phyloP scores from a whole-genome alignment of 1,140 invertebrate genomes.

The Diorhabda elongata region DNA sequence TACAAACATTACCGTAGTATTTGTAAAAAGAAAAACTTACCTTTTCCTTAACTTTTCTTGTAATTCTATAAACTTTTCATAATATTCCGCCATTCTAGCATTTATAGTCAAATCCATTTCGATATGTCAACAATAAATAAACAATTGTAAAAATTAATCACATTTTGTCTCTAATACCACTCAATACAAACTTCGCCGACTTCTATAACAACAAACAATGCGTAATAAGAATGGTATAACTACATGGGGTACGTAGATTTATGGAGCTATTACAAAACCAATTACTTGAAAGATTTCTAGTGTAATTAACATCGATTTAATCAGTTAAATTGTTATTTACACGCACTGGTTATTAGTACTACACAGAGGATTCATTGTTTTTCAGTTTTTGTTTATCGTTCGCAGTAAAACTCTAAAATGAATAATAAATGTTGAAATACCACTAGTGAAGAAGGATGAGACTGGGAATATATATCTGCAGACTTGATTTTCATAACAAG shows the following conservation, averaged over 20 bases:
- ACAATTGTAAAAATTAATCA: background rate
- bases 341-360: background rate
- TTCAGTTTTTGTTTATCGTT: no score
- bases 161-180: background rate
- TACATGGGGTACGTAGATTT: background rate
- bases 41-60: slow-evolving; percentile 44
- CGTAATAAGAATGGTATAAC: background rate
- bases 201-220: background rate
- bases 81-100: slow-evolving; percentile 37
- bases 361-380: no score
- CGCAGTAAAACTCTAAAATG: no score
- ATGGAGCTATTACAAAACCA: background rate
- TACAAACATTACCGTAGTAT: slow-evolving; percentile 36
- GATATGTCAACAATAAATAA: background rate
- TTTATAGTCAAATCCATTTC: background rate
- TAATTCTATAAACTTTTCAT: slow-evolving; percentile 41
- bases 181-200: background rate
- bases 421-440: no score
- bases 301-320: background rate
- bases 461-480: background rate
- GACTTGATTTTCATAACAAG: slow-evolving; percentile 6
- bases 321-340: background rate
- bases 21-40: slow-evolving; percentile 25
- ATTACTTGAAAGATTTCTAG: background rate
- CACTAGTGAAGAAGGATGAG: background rate